phyloP scores from a whole-genome alignment of 2,113 vertebrate genomes.

The Thamnaconus septentrionalis region DNA sequence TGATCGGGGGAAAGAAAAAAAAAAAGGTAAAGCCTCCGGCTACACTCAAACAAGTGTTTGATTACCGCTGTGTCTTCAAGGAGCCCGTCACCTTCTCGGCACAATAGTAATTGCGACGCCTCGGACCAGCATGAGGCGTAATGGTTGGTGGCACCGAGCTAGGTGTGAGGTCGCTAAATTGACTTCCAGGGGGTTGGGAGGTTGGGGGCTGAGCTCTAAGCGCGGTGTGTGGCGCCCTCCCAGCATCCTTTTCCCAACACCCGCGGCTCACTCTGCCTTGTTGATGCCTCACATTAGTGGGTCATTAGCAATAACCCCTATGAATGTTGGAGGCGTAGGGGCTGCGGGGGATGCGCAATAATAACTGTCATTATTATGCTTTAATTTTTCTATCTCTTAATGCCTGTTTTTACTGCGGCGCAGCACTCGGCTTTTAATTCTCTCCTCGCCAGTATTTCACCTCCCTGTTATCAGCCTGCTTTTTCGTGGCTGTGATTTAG shows the following conservation, averaged over 20 bases:
- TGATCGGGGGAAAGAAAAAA: too few relatives aligned
- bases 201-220: too few relatives aligned
- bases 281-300: constrained; percentile 14
- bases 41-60: constrained; percentile 16
- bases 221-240: too few relatives aligned
- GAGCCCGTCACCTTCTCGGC: background rate
- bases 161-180: constrained; percentile 35
- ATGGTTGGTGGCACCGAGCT: constrained; percentile 28
- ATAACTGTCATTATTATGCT: constrained; percentile 32
- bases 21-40: background rate
- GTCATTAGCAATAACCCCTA: constrained; percentile 19
- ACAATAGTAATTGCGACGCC: constrained; percentile 3
- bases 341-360: constrained; percentile 8
- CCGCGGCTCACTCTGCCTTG: too few relatives aligned
- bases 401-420: constrained; percentile 9
- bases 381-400: background rate
- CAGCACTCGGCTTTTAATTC: background rate
- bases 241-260: too few relatives aligned
- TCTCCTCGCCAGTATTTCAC: background rate
- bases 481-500: background rate
- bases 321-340: background rate
- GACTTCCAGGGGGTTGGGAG: constrained; percentile 17
- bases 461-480: background rate
- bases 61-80: background rate
- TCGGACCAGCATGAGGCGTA: constrained; percentile 21